Evolutionary conservation across 2,113 vertebrate species (phyloP).

Genomic region (Eupsittula cactorum): DNA sequence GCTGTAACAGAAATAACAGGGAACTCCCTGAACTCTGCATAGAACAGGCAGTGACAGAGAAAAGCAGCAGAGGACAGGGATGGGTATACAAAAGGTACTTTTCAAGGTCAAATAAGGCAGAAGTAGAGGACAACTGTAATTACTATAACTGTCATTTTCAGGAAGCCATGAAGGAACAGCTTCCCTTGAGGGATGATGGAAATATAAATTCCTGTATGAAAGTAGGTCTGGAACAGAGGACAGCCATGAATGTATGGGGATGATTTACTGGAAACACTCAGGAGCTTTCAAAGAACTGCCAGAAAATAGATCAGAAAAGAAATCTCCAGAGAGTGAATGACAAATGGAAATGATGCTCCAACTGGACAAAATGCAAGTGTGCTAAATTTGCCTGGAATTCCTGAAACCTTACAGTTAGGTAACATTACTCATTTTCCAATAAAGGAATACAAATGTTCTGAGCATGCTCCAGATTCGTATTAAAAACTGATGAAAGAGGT

Average conservation of each 20-base stretch:
- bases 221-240: not conserved
- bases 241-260: not conserved
- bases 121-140: not conserved
- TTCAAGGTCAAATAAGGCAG: not conserved
- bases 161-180: not conserved
- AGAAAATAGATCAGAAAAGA: not conserved
- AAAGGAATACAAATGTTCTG: not conserved
- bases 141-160: not conserved
- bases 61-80: not conserved
- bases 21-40: conserved; percentile 30
- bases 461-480: not conserved
- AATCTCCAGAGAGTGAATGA: not conserved
- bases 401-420: not conserved
- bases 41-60: not conserved
- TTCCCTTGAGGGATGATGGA: not conserved
- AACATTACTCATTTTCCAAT: not conserved
- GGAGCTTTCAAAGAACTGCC: conserved; percentile 26
- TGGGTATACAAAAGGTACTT: not conserved
- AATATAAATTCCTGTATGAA: not conserved
- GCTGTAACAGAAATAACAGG: not conserved
- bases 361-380: not conserved
- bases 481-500: not conserved
- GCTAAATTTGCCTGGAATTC: not conserved
- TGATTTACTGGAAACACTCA: conserved; percentile 23
- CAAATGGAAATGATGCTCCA: conserved; percentile 11